Evolutionary conservation across 2,113 vertebrate genomes (phyloP).

Genomic region (Climacteris rufus): DNA sequence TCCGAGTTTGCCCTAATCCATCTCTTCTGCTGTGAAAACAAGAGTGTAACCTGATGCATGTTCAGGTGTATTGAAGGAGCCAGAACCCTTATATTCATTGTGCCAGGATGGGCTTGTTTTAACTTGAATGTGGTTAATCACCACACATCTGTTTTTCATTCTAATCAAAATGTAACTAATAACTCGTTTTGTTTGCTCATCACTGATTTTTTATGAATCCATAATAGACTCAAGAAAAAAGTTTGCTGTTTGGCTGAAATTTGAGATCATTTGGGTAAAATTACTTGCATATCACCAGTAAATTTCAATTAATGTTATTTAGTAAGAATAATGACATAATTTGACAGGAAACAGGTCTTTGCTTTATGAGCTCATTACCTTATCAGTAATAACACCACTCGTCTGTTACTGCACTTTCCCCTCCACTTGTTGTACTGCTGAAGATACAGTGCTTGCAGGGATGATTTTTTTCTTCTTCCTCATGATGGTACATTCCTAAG

Average conservation of each 20-base stretch:
- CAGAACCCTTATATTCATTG: neutral
- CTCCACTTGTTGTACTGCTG: neutral
- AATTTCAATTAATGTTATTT: neutral
- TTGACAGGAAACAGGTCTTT: neutral
- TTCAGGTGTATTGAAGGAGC: neutral
- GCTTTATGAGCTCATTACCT: neutral
- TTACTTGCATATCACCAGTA: neutral
- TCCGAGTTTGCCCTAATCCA: neutral
- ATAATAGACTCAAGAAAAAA: neutral
- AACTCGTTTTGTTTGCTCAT: constrained; percentile 61
- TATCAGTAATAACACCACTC: neutral
- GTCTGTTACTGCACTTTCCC: neutral
- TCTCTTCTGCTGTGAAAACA: neutral
- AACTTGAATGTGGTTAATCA: constrained; percentile 52
- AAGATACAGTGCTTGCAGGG: neutral
- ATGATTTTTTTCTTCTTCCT: neutral
- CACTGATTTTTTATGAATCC: constrained; percentile 32
- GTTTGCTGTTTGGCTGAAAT: neutral
- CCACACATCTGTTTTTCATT: constrained; percentile 80
- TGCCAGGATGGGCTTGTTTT: neutral
- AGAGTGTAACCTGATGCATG: neutral
- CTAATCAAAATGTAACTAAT: constrained; percentile 64
- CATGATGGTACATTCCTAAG: neutral
- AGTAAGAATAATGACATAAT: neutral
- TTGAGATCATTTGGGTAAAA: neutral